Conservation (phyloP, 1,140 invertebrate genomes). For the Venustaconcha ellipsiformis region DNA sequence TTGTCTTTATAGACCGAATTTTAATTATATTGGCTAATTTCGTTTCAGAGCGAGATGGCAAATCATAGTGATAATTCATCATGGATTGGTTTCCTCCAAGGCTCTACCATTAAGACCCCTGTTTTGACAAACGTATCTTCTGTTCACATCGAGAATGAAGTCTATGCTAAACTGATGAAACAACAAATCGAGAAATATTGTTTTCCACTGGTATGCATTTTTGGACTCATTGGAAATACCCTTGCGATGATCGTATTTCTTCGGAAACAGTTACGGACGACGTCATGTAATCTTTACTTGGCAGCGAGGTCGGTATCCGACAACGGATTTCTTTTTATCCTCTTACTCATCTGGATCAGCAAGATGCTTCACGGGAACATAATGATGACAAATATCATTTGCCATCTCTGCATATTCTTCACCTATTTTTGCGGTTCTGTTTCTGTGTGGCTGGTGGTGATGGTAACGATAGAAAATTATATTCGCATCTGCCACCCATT, state of each 20-base stretch:
- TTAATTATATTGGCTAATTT: too few species aligned
- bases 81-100: too few species aligned
- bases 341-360: constrained; percentile 70
- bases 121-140: too few species aligned
- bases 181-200: constrained; percentile 16
- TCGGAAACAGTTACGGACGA: constrained; percentile 26
- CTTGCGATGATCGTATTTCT: constrained; percentile 42
- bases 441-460: constrained; percentile 66
- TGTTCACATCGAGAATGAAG: too few species aligned
- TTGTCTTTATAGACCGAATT: too few species aligned
- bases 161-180: too few species aligned
- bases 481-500: constrained; percentile 61
- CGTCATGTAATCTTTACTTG: constrained; percentile 51
- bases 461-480: constrained; percentile 53
- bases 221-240: constrained; percentile 46
- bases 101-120: too few species aligned
- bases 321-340: constrained; percentile 40
- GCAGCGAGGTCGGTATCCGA: constrained; percentile 45
- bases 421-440: constrained; percentile 62
- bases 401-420: constrained; percentile 62
- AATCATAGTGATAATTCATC: too few species aligned
- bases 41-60: too few species aligned
- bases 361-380: constrained; percentile 68
- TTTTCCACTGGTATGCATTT: constrained; percentile 37
- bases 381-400: constrained; percentile 48